Conservation (phyloP, 2,888 invertebrate species). For the Cotesia congregata region DNA sequence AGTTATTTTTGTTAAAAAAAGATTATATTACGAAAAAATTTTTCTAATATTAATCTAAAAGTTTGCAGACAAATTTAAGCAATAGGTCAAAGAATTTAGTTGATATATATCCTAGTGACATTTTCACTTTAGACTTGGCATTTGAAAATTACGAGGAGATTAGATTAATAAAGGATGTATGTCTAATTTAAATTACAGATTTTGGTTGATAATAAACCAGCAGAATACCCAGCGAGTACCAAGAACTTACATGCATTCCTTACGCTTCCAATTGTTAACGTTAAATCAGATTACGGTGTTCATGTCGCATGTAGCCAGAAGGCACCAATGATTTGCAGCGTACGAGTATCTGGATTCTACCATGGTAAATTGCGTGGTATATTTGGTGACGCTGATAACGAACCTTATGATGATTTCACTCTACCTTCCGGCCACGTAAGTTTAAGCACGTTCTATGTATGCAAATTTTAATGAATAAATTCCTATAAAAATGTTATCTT, state of each 20-base stretch:
- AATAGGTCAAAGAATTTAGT: too few relatives aligned
- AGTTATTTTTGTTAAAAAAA: too few relatives aligned
- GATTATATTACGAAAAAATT: too few relatives aligned
- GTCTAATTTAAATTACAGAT: conserved; percentile 68
- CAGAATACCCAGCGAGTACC: conserved; percentile 79
- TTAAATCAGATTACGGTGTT: conserved; percentile 78
- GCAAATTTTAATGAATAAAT: too few relatives aligned
- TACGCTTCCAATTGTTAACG: conserved; percentile 72
- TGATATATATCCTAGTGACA: too few relatives aligned
- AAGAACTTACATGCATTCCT: conserved; percentile 75
- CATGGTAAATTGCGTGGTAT: conserved; percentile 88
- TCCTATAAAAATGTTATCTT: too few relatives aligned
- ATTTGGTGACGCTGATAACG: conserved; percentile 91
- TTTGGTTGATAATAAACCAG: conserved; percentile 76
- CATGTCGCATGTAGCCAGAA: conserved; percentile 75
- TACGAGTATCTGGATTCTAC: conserved; percentile 88
- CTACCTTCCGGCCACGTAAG: conserved; percentile 81
- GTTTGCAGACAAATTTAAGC: too few relatives aligned
- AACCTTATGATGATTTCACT: conserved; percentile 87
- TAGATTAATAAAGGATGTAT: background rate
- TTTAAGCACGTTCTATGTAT: conserved; percentile 3
- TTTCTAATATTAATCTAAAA: too few relatives aligned
- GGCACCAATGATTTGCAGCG: conserved; percentile 73
- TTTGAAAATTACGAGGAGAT: too few relatives aligned
- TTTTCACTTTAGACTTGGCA: too few relatives aligned